Evolutionary conservation across 1,140 invertebrate species (phyloP).

Genomic region (Oedothorax gibbosus): DNA sequence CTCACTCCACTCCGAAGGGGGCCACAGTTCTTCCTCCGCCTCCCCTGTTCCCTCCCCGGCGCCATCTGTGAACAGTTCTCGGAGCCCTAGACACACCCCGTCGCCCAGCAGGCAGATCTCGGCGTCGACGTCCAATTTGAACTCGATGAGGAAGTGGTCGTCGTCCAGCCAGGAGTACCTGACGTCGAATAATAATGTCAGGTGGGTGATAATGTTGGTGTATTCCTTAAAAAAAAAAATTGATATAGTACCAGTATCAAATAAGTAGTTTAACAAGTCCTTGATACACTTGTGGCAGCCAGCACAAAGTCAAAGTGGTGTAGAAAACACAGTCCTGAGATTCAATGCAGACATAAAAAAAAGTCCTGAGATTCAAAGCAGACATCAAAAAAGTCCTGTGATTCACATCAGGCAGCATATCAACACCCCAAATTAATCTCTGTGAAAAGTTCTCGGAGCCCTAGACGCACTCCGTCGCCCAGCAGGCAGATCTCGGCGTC

Average conservation of each 20-base stretch:
- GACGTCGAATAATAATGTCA: constrained; percentile 40
- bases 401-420: no score
- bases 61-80: constrained; percentile 71
- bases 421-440: no score
- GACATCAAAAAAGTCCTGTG: no score
- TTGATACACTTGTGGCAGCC: no score
- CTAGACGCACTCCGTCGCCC: constrained; percentile 72
- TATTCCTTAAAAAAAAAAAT: no score
- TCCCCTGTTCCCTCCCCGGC: constrained; percentile 85
- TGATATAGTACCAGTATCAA: no score
- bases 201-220: constrained; percentile 2
- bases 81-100: constrained; percentile 71
- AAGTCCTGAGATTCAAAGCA: no score
- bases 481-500: constrained; percentile 59
- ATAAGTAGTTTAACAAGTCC: no score
- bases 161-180: constrained; percentile 63
- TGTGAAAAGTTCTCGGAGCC: constrained; percentile 63
- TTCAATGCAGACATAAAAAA: no score
- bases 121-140: constrained; percentile 63
- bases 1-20: constrained; percentile 83
- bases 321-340: no score
- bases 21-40: constrained; percentile 83
- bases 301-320: no score
- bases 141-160: constrained; percentile 78
- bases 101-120: constrained; percentile 50